Conservation (phyloP, 1,140 invertebrate genomes). For the Steinernema feltiae region DNA sequence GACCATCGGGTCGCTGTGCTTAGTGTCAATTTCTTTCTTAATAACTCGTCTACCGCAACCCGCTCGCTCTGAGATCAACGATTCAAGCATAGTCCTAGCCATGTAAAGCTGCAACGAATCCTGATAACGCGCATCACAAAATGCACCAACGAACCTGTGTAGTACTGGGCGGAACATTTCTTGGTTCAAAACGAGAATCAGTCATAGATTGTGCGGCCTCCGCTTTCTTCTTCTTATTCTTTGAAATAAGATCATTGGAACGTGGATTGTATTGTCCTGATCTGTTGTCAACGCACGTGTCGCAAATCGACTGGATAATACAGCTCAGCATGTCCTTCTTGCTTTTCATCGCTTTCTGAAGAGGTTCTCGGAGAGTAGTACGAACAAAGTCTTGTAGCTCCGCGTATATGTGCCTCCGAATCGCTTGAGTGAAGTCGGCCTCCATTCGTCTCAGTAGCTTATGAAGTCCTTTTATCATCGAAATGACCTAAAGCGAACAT, state of each 20-base stretch:
- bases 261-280: slow-evolving; percentile 25
- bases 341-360: slow-evolving; percentile 93
- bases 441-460: slow-evolving; percentile 95
- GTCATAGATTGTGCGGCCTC: slow-evolving; percentile 33
- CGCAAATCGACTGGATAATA: slow-evolving; percentile 37
- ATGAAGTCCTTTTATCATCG: slow-evolving; percentile 98
- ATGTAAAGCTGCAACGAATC: slow-evolving; percentile 82
- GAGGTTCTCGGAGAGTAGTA: slow-evolving; percentile 76
- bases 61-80: slow-evolving; percentile 86
- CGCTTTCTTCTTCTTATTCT: slow-evolving; percentile 38
- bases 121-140: not conserved
- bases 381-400: slow-evolving; percentile 97
- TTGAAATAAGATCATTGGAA: not conserved
- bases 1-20: slow-evolving; percentile 83
- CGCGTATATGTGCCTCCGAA: slow-evolving; percentile 85
- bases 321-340: slow-evolving; percentile 83
- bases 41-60: slow-evolving; percentile 81
- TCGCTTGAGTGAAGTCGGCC: slow-evolving; percentile 91
- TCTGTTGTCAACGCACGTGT: slow-evolving; percentile 34
- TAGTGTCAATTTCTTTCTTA: slow-evolving; percentile 89
- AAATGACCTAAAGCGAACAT: slow-evolving; percentile 65
- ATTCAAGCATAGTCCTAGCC: slow-evolving; percentile 97
- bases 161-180: slow-evolving; percentile 50
- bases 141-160: slow-evolving; percentile 36
- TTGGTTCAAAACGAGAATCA: slow-evolving; percentile 37